Evolutionary conservation across 2,113 vertebrate species (phyloP), one percentile per base, ranked within the genome.

Genomic region (Lonchura striata): DNA sequence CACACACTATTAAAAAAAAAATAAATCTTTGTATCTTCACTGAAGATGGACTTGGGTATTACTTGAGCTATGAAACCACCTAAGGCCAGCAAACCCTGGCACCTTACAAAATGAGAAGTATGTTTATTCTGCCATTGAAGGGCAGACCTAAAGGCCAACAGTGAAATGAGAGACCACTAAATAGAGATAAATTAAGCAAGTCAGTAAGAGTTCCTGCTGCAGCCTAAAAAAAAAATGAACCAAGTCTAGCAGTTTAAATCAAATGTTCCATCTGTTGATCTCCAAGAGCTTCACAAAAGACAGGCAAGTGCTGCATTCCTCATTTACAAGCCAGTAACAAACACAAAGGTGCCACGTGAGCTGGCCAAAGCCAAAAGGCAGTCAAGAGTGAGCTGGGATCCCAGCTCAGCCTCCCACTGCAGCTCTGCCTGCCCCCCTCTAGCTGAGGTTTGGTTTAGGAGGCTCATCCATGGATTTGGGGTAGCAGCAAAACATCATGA

Each of bases 231-330:
- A 64, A 49, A 83, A 64, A 50, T 20, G 47, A 89, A 90, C 53
- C 46, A 86, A 90, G 59, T 23, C 76, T 20, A 63, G 17, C 5
- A 50, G 50, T 56, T 86, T 33, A 92, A 94, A 86, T 63, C 47
- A 77, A 82, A 59, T 15, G 78, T 93, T 86, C 63, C 85, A 93
- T 83, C 85, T 86, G 53, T 63, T 83, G 87, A 82, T 78, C 70
- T 95, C 70, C 50, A 91, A 90, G 59, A 15, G 61, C 86, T 76
- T 91, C 69, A 77, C 39, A 86, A 72, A 87, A 44, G 77, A 91
- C 46, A 80, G 70, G 78, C 64, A 92, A 93, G 66, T 11, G 71
- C 47, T 75, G 71, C 42, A 77, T 80, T 90, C 69, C 66, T 84
- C 71, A 66, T 52, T 90, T 63, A 27, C 35, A 72, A 82, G 77